Conservation (phyloP, 2,888 invertebrate genomes). For the Tigriopus californicus region DNA sequence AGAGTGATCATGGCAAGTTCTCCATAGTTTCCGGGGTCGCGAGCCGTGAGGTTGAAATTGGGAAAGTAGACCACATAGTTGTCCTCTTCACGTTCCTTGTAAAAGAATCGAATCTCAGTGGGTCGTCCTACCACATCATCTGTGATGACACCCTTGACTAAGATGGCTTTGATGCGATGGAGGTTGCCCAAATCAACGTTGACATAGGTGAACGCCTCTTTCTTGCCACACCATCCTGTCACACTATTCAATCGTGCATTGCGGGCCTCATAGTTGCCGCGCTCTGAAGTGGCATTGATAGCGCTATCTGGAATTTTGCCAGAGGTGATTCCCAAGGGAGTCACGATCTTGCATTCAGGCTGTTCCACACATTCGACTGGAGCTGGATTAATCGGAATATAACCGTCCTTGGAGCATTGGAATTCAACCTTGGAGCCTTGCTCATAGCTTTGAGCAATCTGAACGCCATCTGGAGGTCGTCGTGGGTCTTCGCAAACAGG, state of each 20-base stretch:
- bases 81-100: conserved; percentile 79
- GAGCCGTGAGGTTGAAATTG: conserved; percentile 80
- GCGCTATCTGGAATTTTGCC: conserved; percentile 84
- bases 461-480: conserved; percentile 73
- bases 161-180: conserved; percentile 50
- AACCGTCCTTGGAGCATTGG: conserved; percentile 73
- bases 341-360: conserved; percentile 81
- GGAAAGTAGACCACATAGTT: conserved; percentile 94
- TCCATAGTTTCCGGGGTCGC: conserved; percentile 90
- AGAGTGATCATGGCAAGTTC: conserved; percentile 88
- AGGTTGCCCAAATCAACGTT: conserved; percentile 84
- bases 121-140: conserved; percentile 87
- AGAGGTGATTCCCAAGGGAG: conserved; percentile 71
- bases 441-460: conserved; percentile 46
- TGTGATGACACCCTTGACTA: conserved; percentile 54
- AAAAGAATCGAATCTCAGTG: conserved; percentile 89
- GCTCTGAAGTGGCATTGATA: conserved; percentile 82
- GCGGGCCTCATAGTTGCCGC: conserved; percentile 64
- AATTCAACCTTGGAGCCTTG: conserved; percentile 38
- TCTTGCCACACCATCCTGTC: conserved; percentile 91
- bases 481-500: conserved; percentile 93
- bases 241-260: conserved; percentile 77
- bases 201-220: conserved; percentile 86
- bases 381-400: conserved; percentile 71
- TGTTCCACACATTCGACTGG: conserved; percentile 77